phyloP scores from a whole-genome alignment of 2,113 vertebrate species.

The Lepus europaeus region DNA sequence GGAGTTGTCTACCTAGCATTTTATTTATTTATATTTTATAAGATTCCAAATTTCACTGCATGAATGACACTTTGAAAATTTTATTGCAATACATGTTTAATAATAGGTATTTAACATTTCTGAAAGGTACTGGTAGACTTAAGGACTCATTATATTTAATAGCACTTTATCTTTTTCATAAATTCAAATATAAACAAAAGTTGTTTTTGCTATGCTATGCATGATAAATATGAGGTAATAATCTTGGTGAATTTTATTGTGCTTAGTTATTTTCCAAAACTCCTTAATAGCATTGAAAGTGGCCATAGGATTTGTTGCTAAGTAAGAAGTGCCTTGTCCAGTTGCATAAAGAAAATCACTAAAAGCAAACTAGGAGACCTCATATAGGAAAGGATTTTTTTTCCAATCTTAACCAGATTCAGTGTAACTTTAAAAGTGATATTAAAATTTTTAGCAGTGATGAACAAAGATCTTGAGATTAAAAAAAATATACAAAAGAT shows the following conservation, averaged over 20 bases:
- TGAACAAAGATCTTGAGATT: conserved; percentile 47
- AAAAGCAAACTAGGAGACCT: neutral
- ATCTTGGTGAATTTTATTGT: neutral
- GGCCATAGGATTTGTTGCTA: neutral
- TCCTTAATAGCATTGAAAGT: neutral
- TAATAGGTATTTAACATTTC: neutral
- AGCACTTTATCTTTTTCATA: neutral
- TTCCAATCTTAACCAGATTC: neutral
- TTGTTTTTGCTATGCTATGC: neutral
- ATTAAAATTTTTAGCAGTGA: conserved; percentile 42
- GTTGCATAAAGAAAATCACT: neutral
- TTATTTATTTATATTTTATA: neutral
- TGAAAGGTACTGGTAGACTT: neutral
- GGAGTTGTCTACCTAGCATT: neutral
- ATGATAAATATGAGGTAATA: neutral
- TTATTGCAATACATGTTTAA: neutral
- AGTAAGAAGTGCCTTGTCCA: neutral
- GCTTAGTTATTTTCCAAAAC: conserved; percentile 9
- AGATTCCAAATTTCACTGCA: neutral
- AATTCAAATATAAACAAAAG: neutral
- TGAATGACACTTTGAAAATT: neutral
- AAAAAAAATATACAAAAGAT: neutral
- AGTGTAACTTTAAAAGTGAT: conserved; percentile 53
- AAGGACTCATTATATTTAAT: neutral
- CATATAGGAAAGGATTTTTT: neutral